Base-by-base conservation (phyloP, 2,888 invertebrate genomes). In the Cheilosia impressa region DNA sequence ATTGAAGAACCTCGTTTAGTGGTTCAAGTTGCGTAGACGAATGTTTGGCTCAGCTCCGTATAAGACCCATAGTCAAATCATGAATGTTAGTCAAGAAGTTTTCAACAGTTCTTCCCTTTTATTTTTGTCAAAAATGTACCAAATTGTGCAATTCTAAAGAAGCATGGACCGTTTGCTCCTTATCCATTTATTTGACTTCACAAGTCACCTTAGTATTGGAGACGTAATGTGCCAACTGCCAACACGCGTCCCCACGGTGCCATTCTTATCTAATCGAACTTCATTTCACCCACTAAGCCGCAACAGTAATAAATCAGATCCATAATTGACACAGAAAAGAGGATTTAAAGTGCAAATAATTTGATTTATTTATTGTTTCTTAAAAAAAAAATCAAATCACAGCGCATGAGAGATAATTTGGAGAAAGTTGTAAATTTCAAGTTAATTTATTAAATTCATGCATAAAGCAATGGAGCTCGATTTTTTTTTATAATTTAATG, bases 241-340 rank as follows among this genome's bases (percentile, higher is more conserved):
- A 47, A 19, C 19, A 47, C 7, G 17, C 19, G 7, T 10, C 17
- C 47, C 0, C 19, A 13, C 38, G 10, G 10, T 9, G 17, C 5
- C 17, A 2, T 19, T 47, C 19, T 47, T 17, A 47, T 47, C 47
- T 45, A 45, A 45, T 47, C 47, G 17, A 47, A 17, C 19, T 7
- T 47, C 45, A n/a, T 22, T 22, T 17, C 43, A 27, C 5, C 19
- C 2, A n/a, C 19, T 50, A 52, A 38, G 65, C 50, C 22, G 7
- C 17, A 34, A 22, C 50, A 53, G 5, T 41, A 66, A 66, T 66
- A 52, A 52, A 66, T 66, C 41, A 53, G 6, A 22, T n/a, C 10
- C 15, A n/a, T 24, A 66, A 41, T 41, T 50, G 52, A 66, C 38
- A 66, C 22, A 27, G 53, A 38, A 66, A 52, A 38, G 4, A 53